These are phyloP conservation scores for Drosophila helvetica DNA, from an alignment of 2,888 invertebrate genomes.

Conservation along the genomic window DNA sequence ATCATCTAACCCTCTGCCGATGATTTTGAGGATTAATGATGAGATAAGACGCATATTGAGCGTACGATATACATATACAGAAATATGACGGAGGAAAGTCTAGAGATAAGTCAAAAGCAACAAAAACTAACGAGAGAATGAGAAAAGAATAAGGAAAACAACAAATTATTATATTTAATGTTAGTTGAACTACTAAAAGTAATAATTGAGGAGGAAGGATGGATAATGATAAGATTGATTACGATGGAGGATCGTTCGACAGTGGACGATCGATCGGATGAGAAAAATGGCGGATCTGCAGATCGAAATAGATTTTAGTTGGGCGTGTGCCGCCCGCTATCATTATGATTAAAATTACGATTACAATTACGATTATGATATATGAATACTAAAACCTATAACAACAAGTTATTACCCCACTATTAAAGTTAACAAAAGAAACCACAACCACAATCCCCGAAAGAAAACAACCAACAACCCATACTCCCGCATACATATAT, in stretches of 20 bases:
- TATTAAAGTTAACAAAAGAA: slow-evolving; percentile 73
- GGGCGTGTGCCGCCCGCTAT: slow-evolving; percentile 49
- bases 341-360: slow-evolving; percentile 63
- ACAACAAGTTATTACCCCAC: slow-evolving; percentile 70
- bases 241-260: neutral
- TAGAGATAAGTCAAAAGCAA: slow-evolving; percentile 26
- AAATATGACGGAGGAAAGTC: slow-evolving; percentile 19
- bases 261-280: neutral
- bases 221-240: slow-evolving; percentile 36
- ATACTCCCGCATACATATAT: slow-evolving; percentile 25
- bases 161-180: slow-evolving; percentile 72
- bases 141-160: slow-evolving; percentile 30
- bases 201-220: slow-evolving; percentile 28
- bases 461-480: neutral
- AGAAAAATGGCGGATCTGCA: slow-evolving; percentile 18
- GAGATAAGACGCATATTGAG: slow-evolving; percentile 27
- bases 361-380: slow-evolving; percentile 55
- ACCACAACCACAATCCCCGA: slow-evolving; percentile 33
- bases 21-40: slow-evolving; percentile 15
- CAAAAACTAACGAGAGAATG: slow-evolving; percentile 52
- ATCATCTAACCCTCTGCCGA: slow-evolving; percentile 3
- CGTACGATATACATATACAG: slow-evolving; percentile 26
- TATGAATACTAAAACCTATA: slow-evolving; percentile 52
- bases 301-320: slow-evolving; percentile 65
- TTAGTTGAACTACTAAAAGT: slow-evolving; percentile 75